These are phyloP conservation scores for Vidua macroura DNA, from an alignment of 2,113 vertebrate species.

Conservation along the genomic window DNA sequence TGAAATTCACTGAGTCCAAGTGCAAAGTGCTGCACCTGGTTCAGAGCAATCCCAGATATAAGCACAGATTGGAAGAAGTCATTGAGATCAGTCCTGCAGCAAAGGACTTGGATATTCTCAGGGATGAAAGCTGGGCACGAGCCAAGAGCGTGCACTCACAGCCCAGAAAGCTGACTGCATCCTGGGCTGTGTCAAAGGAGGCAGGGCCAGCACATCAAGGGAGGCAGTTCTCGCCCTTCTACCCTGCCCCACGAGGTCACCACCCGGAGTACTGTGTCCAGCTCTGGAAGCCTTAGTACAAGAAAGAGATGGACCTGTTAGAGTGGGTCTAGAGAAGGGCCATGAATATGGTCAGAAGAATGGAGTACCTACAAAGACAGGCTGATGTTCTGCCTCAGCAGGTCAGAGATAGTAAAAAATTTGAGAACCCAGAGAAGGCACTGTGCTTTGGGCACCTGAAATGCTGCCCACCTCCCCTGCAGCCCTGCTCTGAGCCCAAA, in stretches of 20 bases:
- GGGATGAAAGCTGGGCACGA: neutral
- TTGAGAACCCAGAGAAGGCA: neutral
- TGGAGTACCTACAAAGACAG: neutral
- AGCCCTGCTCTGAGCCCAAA: neutral
- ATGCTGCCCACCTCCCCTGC: neutral
- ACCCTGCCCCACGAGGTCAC: neutral
- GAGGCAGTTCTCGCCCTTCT: neutral
- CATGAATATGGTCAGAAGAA: neutral
- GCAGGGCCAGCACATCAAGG: neutral
- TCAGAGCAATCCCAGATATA: neutral
- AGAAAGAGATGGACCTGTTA: neutral
- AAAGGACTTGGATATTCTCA: neutral
- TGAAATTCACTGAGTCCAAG: neutral
- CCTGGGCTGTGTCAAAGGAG: neutral
- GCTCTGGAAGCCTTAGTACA: no score
- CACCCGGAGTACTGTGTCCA: no score
- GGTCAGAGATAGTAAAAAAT: neutral
- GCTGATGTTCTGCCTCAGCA: neutral
- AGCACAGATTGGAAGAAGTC: neutral
- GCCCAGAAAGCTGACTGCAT: accelerated
- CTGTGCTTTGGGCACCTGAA: neutral
- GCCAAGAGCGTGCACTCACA: neutral
- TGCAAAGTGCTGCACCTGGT: neutral
- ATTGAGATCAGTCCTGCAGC: neutral
- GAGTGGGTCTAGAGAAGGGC: neutral